Evolutionary conservation across 1,140 invertebrate genomes (phyloP).

Genomic region (Coenobita brevimanus): DNA sequence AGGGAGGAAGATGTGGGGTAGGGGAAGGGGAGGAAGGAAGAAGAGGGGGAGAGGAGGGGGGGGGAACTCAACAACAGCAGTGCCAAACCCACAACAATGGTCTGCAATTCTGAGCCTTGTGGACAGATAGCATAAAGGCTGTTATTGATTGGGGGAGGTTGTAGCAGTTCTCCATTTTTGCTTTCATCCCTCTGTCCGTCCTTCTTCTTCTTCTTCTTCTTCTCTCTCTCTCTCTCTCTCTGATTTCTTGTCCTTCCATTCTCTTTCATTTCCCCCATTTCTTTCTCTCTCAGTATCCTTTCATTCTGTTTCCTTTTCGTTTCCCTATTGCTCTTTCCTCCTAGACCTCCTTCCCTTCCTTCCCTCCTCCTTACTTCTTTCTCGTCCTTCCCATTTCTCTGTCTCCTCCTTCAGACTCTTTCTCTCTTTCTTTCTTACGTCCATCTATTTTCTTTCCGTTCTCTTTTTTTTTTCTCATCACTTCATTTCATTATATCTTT

Average conservation of each 20-base stretch:
- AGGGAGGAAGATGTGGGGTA: neutral
- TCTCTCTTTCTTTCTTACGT: too few relatives aligned
- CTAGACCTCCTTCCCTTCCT: too few relatives aligned
- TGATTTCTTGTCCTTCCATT: neutral
- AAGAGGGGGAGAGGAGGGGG: neutral
- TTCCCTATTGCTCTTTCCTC: neutral
- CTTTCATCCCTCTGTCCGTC: too few relatives aligned
- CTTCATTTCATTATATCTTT: neutral
- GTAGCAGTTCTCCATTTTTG: too few relatives aligned
- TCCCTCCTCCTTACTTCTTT: too few relatives aligned
- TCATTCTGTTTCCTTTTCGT: neutral
- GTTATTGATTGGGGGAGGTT: too few relatives aligned
- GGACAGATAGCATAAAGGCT: too few relatives aligned
- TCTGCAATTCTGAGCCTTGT: too few relatives aligned
- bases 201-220: neutral
- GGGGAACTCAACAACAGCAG: neutral
- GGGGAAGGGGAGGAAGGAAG: neutral
- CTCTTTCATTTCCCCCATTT: neutral
- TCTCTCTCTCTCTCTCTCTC: neutral
- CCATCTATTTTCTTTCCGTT: neutral
- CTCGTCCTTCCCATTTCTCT: too few relatives aligned
- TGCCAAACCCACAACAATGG: too few relatives aligned
- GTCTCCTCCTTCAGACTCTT: too few relatives aligned
- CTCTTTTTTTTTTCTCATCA: neutral
- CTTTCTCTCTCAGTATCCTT: neutral